Evolutionary conservation across 2,888 invertebrate genomes (phyloP).

Genomic region (Drosophila ustulata): DNA sequence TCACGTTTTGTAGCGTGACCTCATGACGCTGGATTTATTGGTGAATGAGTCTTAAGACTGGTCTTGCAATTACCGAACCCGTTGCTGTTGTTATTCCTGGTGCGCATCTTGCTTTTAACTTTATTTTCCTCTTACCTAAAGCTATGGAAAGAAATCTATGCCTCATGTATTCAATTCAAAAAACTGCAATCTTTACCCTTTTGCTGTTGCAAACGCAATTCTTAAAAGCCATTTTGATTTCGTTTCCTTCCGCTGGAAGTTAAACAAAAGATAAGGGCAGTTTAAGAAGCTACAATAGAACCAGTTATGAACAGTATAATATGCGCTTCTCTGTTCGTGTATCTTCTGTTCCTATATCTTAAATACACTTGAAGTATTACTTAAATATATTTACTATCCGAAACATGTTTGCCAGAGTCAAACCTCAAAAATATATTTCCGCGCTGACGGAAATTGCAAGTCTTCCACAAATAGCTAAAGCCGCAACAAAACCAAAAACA

Average conservation of each 20-base stretch:
- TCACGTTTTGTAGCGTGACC: conserved; percentile 71
- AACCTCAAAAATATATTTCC: conserved; percentile 60
- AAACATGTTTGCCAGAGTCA: neutral
- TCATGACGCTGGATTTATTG: conserved; percentile 27
- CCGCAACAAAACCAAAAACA: conserved; percentile 11
- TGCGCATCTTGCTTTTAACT: conserved; percentile 27
- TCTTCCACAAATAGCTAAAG: conserved; percentile 14
- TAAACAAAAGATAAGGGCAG: conserved; percentile 13
- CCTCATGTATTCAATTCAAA: conserved; percentile 5
- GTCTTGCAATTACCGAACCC: conserved; percentile 38
- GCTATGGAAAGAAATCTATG: neutral
- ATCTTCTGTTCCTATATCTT: too few relatives aligned
- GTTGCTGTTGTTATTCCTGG: conserved; percentile 9
- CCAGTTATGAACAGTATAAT: neutral
- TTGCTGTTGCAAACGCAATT: conserved; percentile 24
- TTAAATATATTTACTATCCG: too few relatives aligned
- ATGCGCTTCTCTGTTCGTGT: neutral
- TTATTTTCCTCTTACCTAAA: conserved; percentile 3
- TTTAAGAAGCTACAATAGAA: neutral
- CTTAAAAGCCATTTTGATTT: conserved; percentile 9
- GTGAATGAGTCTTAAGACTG: conserved; percentile 27
- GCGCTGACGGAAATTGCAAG: conserved; percentile 70
- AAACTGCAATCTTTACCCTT: conserved; percentile 15
- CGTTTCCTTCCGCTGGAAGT: conserved; percentile 37
- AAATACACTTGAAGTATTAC: too few relatives aligned